A percentile compares a stretch with the other conserved stretches of the same genome.
Conservation (phyloP, 2,113 vertebrate species). For the Brevimyrus niger region DNA sequence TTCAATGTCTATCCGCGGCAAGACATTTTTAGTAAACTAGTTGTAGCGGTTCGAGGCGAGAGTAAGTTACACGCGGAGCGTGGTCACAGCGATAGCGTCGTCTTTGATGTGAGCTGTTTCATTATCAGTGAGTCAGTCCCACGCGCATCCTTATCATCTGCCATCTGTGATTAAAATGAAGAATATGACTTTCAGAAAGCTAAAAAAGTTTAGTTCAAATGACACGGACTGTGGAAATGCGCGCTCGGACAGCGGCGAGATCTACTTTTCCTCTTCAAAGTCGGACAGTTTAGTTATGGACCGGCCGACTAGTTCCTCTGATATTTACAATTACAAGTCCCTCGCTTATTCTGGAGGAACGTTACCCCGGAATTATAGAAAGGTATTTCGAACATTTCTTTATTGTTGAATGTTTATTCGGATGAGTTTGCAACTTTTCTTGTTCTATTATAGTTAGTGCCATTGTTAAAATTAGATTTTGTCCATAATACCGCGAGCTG, state of each 20-base stretch:
- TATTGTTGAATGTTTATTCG: neutral
- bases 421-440: neutral
- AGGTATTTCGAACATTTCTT: slow-evolving; percentile 46
- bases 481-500: neutral
- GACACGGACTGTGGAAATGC: slow-evolving; percentile 41
- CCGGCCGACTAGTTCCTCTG: slow-evolving; percentile 34
- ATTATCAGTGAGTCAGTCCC: neutral
- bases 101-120: neutral
- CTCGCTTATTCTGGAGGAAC: slow-evolving; percentile 79
- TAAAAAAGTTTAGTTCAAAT: slow-evolving; percentile 56
- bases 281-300: slow-evolving; percentile 55
- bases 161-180: slow-evolving; percentile 25
- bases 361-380: slow-evolving; percentile 65
- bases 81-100: neutral
- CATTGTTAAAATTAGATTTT: neutral
- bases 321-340: slow-evolving; percentile 69
- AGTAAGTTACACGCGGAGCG: neutral
- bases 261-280: slow-evolving; percentile 61
- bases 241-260: slow-evolving; percentile 44
- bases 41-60: neutral
- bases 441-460: neutral
- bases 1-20: neutral
- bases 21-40: neutral
- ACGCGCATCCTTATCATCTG: neutral
- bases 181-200: slow-evolving; percentile 61